A percentile compares a stretch with the other conserved stretches of the same genome.
These are phyloP conservation scores for Lycia hirtaria DNA, from an alignment of 2,888 invertebrate species.

Conservation along the genomic window DNA sequence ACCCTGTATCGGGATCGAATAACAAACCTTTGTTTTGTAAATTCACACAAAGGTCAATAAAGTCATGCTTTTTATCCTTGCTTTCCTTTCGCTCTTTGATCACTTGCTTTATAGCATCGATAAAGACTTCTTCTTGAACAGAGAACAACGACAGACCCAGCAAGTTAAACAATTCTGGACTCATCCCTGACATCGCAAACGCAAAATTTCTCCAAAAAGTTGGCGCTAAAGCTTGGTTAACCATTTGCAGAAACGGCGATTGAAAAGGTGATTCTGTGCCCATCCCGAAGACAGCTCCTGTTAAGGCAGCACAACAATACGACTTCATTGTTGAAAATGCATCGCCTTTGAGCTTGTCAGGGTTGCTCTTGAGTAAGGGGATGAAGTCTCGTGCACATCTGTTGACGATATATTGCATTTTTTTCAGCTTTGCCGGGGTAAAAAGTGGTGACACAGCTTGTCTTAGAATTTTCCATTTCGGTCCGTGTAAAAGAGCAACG, in stretches of 20 bases:
- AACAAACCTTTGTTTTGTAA: not conserved
- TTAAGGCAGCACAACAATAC: constrained; percentile 1
- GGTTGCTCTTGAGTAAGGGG: not conserved
- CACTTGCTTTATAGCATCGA: constrained; percentile 1
- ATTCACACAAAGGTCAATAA: constrained; percentile 1
- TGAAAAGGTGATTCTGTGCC: not conserved
- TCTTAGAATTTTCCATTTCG: not conserved
- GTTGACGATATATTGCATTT: constrained; percentile 4
- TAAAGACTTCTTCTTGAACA: not conserved
- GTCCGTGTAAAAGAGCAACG: not conserved
- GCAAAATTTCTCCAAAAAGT: constrained; percentile 1
- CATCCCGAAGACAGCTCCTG: constrained; percentile 3
- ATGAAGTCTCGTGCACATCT: constrained; percentile 6
- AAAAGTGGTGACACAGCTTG: not conserved
- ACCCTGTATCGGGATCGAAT: not conserved
- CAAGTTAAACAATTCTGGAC: not conserved
- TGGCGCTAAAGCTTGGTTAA: not conserved
- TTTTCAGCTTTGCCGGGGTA: not conserved
- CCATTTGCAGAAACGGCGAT: not conserved
- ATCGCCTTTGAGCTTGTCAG: not conserved
- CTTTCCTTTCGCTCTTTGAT: not conserved
- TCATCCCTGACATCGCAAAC: not conserved
- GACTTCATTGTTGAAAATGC: not conserved
- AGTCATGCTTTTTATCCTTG: not conserved
- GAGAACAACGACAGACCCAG: not conserved